Conservation (phyloP, 1,140 invertebrate species). For the Rhizoglyphus robini region DNA sequence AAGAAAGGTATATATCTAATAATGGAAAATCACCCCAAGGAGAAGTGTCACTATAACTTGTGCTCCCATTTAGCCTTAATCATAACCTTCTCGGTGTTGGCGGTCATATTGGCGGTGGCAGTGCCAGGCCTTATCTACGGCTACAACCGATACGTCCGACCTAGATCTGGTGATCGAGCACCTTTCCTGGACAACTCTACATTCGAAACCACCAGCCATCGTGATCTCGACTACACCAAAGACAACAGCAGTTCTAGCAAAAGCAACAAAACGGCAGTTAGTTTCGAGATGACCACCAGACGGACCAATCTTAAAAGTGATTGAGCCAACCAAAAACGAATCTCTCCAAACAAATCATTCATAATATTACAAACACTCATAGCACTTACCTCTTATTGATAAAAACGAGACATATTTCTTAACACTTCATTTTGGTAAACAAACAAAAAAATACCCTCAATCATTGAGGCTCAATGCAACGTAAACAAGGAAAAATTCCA, state of each 20-base stretch:
- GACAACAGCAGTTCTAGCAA: neutral
- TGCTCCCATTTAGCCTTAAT: neutral
- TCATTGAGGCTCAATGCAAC: too few relatives aligned
- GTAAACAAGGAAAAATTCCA: too few relatives aligned
- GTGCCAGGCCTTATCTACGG: neutral
- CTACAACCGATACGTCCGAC: neutral
- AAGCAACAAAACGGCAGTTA: neutral
- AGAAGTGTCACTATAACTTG: too few relatives aligned
- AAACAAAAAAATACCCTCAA: too few relatives aligned
- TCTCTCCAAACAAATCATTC: too few relatives aligned
- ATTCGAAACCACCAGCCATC: neutral
- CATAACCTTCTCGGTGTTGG: neutral
- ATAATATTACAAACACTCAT: neutral
- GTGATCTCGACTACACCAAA: neutral
- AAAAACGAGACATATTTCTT: too few relatives aligned
- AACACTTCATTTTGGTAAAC: too few relatives aligned
- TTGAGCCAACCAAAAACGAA: too few relatives aligned
- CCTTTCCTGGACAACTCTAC: slow-evolving; percentile 1
- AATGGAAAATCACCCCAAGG: too few relatives aligned
- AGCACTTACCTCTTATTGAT: too few relatives aligned
- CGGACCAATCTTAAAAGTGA: neutral
- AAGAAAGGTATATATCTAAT: too few relatives aligned
- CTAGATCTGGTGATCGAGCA: neutral
- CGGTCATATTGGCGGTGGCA: neutral
- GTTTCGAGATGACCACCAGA: neutral